Conservation (phyloP, 1,140 invertebrate species). For the Drosophila nigromelanica region DNA sequence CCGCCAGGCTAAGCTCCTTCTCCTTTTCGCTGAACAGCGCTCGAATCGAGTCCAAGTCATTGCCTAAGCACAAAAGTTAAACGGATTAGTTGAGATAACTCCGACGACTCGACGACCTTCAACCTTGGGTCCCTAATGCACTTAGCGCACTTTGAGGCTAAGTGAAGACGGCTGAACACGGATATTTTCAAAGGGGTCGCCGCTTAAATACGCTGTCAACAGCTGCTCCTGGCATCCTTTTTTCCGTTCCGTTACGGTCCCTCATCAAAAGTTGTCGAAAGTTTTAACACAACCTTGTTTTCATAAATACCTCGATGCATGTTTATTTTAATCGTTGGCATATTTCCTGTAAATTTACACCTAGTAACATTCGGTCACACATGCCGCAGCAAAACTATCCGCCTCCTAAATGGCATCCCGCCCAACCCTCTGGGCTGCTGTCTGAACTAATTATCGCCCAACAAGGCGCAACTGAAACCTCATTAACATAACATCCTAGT, state of each 20-base stretch:
- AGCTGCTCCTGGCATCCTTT: neutral
- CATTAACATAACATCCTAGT: conserved; percentile 67
- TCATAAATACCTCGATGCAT: neutral
- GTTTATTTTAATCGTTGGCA: conserved; percentile 21
- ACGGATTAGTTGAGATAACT: conserved; percentile 46
- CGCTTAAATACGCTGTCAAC: conserved; percentile 10
- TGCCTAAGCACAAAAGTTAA: conserved; percentile 86
- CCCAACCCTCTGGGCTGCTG: conserved; percentile 30
- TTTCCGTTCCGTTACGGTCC: neutral
- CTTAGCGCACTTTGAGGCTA: conserved; percentile 18
- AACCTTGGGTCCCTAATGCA: neutral
- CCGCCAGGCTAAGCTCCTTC: conserved; percentile 96
- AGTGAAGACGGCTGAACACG: conserved; percentile 10
- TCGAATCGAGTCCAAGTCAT: conserved; percentile 97
- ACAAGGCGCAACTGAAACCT: conserved; percentile 66
- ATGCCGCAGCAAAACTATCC: conserved; percentile 1
- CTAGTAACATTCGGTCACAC: conserved; percentile 13
- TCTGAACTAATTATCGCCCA: conserved; percentile 71
- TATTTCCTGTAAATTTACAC: conserved; percentile 30
- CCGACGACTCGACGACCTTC: neutral
- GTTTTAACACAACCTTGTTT: neutral
- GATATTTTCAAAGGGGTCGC: neutral
- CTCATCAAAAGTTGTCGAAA: conserved; percentile 6
- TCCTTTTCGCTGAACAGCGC: conserved; percentile 98
- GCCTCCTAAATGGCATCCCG: neutral